phyloP scores from a whole-genome alignment of 2,888 invertebrate species.

The Gryllus longicercus region DNA sequence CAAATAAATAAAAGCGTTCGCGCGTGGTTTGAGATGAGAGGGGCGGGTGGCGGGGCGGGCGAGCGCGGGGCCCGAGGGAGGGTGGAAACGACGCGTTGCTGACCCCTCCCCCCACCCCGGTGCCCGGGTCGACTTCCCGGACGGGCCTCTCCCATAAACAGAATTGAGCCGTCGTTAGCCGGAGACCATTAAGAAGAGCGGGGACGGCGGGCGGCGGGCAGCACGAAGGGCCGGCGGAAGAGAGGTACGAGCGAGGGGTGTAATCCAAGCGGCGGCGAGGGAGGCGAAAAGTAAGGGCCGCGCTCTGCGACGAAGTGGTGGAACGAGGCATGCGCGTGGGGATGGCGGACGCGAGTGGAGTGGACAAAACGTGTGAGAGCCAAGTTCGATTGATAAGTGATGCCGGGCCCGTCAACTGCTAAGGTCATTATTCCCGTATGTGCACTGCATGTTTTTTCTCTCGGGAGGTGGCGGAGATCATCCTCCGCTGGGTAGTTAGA shows the following conservation, averaged over 20 bases:
- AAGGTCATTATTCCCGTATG: too few relatives aligned
- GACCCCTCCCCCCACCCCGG: neutral
- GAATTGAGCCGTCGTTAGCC: neutral
- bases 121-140: neutral
- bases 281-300: neutral
- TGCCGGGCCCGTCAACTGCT: too few relatives aligned
- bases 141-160: conserved; percentile 3
- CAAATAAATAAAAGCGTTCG: too few relatives aligned
- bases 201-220: neutral
- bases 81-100: neutral
- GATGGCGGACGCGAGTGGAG: too few relatives aligned
- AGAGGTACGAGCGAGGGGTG: neutral
- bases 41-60: too few relatives aligned
- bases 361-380: too few relatives aligned
- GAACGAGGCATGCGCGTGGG: neutral
- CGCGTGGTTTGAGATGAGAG: too few relatives aligned
- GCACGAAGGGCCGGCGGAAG: neutral
- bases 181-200: neutral
- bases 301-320: neutral
- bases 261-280: neutral
- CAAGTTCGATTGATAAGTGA: too few relatives aligned
- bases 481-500: too few relatives aligned
- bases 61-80: neutral
- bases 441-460: too few relatives aligned
- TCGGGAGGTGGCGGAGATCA: too few relatives aligned